Percentiles rank a stretch among this genome's conserved stretches.
phyloP scores from a whole-genome alignment of 2,797 vertebrate genomes.

The Gila robusta region DNA sequence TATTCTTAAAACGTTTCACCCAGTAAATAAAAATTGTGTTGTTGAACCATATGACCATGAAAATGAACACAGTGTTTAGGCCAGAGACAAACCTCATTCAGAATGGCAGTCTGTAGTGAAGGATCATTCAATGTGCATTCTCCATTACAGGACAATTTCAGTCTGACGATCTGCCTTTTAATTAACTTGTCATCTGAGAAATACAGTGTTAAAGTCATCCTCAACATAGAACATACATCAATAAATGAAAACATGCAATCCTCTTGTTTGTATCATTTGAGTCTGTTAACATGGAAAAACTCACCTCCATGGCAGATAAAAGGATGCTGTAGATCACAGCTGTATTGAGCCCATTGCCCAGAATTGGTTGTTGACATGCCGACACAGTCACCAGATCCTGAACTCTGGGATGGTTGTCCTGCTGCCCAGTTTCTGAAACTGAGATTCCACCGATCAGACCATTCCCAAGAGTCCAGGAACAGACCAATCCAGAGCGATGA shows the following conservation, averaged over 20 bases:
- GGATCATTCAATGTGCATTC: not conserved
- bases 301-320: conserved; percentile 54
- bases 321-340: not conserved
- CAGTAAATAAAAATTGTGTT: too few relatives aligned
- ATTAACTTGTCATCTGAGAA: not conserved
- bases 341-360: conserved; percentile 18
- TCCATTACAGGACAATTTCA: conserved; percentile 18
- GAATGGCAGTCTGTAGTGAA: not conserved
- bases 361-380: not conserved
- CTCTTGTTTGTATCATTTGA: not conserved
- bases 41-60: not conserved
- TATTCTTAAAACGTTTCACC: too few relatives aligned
- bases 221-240: not conserved
- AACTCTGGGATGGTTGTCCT: not conserved
- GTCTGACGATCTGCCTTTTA: not conserved
- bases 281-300: not conserved
- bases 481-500: conserved; percentile 42
- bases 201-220: not conserved
- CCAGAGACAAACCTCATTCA: not conserved
- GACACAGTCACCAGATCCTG: conserved; percentile 8
- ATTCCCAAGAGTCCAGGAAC: conserved; percentile 11
- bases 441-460: conserved; percentile 35
- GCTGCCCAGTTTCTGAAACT: conserved; percentile 35
- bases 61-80: not conserved
- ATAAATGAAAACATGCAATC: not conserved